phyloP scores from a whole-genome alignment of 2,888 invertebrate genomes.

The Acanthosepion pharaonis region DNA sequence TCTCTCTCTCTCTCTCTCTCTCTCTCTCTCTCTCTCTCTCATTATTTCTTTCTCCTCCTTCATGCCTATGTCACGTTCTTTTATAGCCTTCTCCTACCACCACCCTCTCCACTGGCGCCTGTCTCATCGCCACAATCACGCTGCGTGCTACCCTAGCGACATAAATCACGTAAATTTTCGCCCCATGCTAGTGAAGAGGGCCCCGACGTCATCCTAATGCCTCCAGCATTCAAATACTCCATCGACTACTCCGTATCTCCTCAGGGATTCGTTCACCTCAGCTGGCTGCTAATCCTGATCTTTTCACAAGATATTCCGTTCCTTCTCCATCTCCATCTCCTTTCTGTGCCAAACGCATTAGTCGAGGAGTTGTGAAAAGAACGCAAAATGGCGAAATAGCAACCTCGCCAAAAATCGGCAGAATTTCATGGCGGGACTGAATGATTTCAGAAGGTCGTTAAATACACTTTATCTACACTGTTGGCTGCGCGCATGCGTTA shows the following conservation, averaged over 20 bases:
- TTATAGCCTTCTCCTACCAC: not conserved
- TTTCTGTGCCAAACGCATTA: not conserved
- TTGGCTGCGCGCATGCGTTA: not conserved
- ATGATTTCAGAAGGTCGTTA: slow-evolving; percentile 23
- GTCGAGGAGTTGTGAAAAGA: not conserved
- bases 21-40: not conserved
- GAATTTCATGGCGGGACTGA: not conserved
- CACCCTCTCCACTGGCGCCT: not conserved
- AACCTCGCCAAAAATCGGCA: not conserved
- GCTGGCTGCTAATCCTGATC: slow-evolving; percentile 33
- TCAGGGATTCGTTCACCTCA: not conserved
- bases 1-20: not conserved
- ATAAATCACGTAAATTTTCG: slow-evolving; percentile 22
- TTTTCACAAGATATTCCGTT: not conserved
- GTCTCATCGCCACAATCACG: not conserved
- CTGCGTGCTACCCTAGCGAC: not conserved
- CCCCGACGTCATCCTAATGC: not conserved
- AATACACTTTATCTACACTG: not conserved
- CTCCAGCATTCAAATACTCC: slow-evolving; percentile 6
- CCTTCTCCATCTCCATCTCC: not conserved
- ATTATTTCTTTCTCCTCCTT: not conserved
- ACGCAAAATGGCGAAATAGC: not conserved
- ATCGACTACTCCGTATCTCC: not conserved
- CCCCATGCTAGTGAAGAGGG: not conserved
- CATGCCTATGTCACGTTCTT: not conserved